phyloP scores from a whole-genome alignment of 1,140 invertebrate genomes.

The Drosophila biarmipes region DNA sequence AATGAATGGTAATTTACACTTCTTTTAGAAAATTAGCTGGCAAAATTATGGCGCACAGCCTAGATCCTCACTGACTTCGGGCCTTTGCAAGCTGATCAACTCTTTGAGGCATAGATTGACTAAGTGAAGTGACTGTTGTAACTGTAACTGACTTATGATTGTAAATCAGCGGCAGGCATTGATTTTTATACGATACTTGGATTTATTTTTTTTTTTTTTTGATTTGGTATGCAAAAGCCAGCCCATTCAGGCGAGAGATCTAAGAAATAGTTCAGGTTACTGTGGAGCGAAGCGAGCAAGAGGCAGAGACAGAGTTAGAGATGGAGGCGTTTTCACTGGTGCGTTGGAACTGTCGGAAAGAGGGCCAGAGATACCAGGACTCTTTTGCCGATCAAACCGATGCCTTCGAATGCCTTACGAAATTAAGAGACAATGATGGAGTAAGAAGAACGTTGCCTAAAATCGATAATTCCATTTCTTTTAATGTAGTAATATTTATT shows the following conservation, averaged over 20 bases:
- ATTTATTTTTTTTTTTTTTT: too few species aligned
- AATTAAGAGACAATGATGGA: not conserved
- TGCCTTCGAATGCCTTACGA: not conserved
- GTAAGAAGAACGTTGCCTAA: not conserved
- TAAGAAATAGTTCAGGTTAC: not conserved
- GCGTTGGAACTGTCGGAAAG: constrained; percentile 1
- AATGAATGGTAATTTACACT: too few species aligned
- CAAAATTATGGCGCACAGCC: too few species aligned
- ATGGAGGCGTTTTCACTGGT: not conserved
- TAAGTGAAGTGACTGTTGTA: too few species aligned
- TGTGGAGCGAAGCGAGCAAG: not conserved
- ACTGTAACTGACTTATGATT: too few species aligned
- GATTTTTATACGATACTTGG: too few species aligned
- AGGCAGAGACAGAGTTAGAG: not conserved
- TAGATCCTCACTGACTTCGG: too few species aligned
- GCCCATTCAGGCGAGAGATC: not conserved
- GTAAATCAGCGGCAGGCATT: too few species aligned
- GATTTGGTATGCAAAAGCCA: too few species aligned
- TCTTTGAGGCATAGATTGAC: too few species aligned
- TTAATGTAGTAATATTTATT: not conserved
- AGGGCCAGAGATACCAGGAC: not conserved
- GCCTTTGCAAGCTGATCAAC: too few species aligned
- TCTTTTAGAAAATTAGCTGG: too few species aligned
- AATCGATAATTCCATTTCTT: not conserved
- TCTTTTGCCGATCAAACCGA: not conserved